phyloP scores from a whole-genome alignment of 2,797 vertebrate genomes.

The Echeneis naucrates region DNA sequence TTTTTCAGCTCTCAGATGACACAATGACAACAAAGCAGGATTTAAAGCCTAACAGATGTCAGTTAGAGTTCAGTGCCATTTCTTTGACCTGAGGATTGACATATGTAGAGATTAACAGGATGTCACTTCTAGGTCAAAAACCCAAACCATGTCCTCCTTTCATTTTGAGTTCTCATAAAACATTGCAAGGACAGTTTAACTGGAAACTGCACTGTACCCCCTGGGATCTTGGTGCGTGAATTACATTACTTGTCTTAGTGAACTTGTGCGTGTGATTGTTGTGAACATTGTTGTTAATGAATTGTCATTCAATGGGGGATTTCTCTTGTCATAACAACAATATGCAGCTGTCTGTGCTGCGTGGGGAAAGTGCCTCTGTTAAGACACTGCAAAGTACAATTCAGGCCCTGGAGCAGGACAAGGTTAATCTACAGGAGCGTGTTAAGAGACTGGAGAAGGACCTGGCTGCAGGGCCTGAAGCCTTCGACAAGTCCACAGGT shows the following conservation, averaged over 20 bases:
- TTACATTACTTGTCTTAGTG: background rate
- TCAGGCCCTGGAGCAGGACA: conserved; percentile 91
- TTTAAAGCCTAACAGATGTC: too few relatives aligned
- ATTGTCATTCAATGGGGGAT: background rate
- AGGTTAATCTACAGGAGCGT: conserved; percentile 88
- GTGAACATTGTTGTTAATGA: background rate
- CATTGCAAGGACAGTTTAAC: background rate
- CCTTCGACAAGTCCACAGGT: conserved; percentile 83
- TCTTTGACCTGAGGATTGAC: too few relatives aligned
- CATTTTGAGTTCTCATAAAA: conserved; percentile 1
- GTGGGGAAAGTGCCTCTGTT: conserved; percentile 86
- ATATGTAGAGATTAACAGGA: conserved; percentile 13
- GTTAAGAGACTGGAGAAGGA: conserved; percentile 90
- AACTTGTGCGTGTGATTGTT: background rate
- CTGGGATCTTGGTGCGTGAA: background rate
- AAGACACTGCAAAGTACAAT: conserved; percentile 88
- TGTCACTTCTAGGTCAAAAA: conserved; percentile 29
- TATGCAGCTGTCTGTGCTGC: conserved; percentile 86
- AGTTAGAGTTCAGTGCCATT: too few relatives aligned
- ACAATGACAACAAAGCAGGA: too few relatives aligned
- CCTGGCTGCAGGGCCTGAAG: conserved; percentile 81
- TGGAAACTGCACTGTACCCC: background rate
- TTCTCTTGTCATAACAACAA: background rate
- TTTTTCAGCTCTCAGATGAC: too few relatives aligned
- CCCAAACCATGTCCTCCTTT: background rate